A percentile compares a stretch with the other conserved stretches of the same genome.
Evolutionary conservation across 2,797 vertebrate genomes (phyloP).

Genomic region (Harpagifer antarcticus): DNA sequence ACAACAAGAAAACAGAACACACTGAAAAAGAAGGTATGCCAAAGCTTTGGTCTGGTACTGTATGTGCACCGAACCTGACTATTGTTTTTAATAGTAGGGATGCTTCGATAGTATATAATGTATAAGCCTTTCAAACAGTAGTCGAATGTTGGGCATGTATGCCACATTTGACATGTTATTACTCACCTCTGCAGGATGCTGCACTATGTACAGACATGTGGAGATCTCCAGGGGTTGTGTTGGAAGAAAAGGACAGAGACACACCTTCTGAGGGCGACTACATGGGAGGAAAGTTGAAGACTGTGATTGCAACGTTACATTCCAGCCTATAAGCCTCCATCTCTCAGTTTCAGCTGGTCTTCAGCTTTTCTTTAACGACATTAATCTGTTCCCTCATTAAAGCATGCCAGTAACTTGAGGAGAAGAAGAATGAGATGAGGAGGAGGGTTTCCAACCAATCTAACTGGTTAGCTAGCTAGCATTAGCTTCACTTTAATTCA

Average conservation of each 20-base stretch:
- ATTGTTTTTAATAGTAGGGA: not conserved
- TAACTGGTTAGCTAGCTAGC: constrained; percentile 54
- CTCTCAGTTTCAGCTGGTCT: constrained; percentile 44
- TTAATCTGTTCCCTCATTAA: constrained; percentile 50
- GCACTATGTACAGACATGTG: constrained; percentile 94
- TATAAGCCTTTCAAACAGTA: too few species aligned
- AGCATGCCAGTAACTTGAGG: constrained; percentile 31
- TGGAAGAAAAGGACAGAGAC: constrained; percentile 97
- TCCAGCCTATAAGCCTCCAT: constrained; percentile 33
- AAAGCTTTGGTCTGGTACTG: too few species aligned
- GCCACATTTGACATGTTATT: accelerated
- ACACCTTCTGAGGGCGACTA: constrained; percentile 97
- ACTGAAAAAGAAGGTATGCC: too few species aligned
- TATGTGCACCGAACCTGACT: too few species aligned
- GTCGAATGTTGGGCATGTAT: not conserved
- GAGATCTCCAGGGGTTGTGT: constrained; percentile 90
- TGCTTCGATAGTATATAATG: not conserved
- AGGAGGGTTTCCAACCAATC: not conserved
- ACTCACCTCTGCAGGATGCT: constrained; percentile 97
- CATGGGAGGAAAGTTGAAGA: constrained; percentile 65
- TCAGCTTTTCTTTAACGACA: constrained; percentile 44
- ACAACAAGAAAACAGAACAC: too few species aligned
- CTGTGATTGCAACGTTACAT: constrained; percentile 31
- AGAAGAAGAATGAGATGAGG: not conserved
- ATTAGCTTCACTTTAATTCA: constrained; percentile 59